These are phyloP conservation scores for Pocillopora meandrina DNA, from an alignment of 92 coral and sea anemone species.

Conservation along the genomic window DNA sequence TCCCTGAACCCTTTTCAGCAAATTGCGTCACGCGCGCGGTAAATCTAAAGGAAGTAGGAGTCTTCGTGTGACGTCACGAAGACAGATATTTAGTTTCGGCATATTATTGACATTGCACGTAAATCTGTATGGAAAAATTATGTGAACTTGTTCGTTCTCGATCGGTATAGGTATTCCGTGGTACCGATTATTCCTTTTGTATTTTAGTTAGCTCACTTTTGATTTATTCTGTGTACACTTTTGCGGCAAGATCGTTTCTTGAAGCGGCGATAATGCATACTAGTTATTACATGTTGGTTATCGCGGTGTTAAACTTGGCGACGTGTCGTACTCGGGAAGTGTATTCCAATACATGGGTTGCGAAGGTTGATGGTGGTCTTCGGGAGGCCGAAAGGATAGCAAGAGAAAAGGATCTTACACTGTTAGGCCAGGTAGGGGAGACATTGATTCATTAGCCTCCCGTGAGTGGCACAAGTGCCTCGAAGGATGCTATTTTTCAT, in stretches of 20 bases:
- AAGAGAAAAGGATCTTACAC: slow-evolving; percentile 63
- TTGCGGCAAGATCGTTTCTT: not conserved
- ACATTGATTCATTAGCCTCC: not conserved
- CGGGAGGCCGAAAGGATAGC: slow-evolving; percentile 88
- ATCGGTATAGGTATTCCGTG: slow-evolving; percentile 7
- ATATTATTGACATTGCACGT: slow-evolving; percentile 12
- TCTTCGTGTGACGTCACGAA: slow-evolving; percentile 35
- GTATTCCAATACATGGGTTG: slow-evolving; percentile 95
- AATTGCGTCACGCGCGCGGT: slow-evolving; percentile 3
- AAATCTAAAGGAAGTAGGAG: slow-evolving; percentile 22
- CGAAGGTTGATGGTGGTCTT: slow-evolving; percentile 79
- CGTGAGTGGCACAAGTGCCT: not conserved
- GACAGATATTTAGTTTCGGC: slow-evolving; percentile 23
- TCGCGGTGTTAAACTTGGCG: slow-evolving; percentile 9
- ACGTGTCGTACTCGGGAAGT: slow-evolving; percentile 34
- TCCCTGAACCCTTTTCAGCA: slow-evolving; percentile 18
- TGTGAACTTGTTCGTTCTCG: slow-evolving; percentile 29
- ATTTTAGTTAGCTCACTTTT: slow-evolving; percentile 12
- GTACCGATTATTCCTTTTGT: slow-evolving; percentile 24
- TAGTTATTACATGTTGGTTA: not conserved
- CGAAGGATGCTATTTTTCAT: not conserved
- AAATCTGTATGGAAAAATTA: slow-evolving; percentile 32
- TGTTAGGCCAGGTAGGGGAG: slow-evolving; percentile 86
- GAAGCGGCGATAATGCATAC: slow-evolving; percentile 10
- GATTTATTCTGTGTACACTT: not conserved